phyloP scores from a whole-genome alignment of 2,888 invertebrate species.

The Trachelus troglodyta region DNA sequence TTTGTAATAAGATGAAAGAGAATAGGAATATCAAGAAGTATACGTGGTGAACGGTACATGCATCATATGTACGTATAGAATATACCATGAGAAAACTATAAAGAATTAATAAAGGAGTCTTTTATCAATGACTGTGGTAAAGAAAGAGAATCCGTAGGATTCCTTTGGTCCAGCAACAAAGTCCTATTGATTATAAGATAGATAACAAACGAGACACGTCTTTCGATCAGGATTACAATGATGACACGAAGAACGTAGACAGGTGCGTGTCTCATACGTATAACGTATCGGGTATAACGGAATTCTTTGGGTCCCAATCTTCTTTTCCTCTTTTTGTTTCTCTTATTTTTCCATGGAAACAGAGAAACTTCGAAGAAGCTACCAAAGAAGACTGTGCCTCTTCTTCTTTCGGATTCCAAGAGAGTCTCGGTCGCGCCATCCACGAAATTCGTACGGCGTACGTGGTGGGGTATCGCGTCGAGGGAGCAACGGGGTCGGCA shows the following conservation, averaged over 20 bases:
- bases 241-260: background rate
- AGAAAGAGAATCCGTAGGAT: background rate
- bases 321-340: background rate
- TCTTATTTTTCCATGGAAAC: background rate
- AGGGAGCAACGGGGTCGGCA: background rate
- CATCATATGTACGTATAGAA: background rate
- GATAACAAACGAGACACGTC: background rate
- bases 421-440: background rate
- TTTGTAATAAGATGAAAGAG: background rate
- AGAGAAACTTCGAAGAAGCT: background rate
- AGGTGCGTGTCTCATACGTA: background rate
- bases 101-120: background rate
- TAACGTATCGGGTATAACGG: background rate
- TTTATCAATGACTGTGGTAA: background rate
- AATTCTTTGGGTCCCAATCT: background rate
- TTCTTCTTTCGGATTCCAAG: background rate
- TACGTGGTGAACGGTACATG: background rate
- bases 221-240: background rate
- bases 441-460: background rate
- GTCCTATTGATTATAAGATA: background rate
- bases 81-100: background rate
- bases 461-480: background rate
- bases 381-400: background rate
- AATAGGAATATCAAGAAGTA: background rate
- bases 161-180: background rate